Base-by-base conservation (phyloP, 1,140 invertebrate species). In the Pristionchus pacificus region DNA sequence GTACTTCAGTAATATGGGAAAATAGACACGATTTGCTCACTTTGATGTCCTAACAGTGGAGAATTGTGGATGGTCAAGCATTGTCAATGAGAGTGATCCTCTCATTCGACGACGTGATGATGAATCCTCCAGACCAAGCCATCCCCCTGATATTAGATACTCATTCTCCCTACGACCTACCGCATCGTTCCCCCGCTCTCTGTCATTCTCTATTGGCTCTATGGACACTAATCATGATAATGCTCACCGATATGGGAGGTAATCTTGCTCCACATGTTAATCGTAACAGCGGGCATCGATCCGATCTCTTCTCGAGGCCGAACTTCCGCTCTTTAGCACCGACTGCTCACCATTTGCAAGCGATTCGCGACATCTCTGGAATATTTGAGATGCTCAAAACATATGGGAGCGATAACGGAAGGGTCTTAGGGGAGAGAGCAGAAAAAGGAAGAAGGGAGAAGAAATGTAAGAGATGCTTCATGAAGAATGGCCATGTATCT, bases 61-160 rank as follows among this genome's bases (percentile, higher is more conserved):
- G 55, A 33, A 76, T 65, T 76, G 72, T 70, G 79, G 80, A 65
- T 84, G 81, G 69, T 82, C 82, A 25, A 82, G 76, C 29, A 76
- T 72, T 29, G 81, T 79, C n/a, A 82, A 69, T 31, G 80, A 82
- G 57, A 73, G 72, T 19, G 73, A 73, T 3, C 65, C 59, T 24
- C 71, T 55, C 71, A 73, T 76, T 28, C 80, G 77, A 32, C 80
- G 78, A 24, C 82, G 58, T 30, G 74, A 60, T 27, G 74, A 15
- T 33, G n/a, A n/a, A n/a, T 74, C 70, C 14, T 75, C 74, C 60
- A 72, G 31, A 6, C 71, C 74, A 1, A 75, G 29, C 74, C 74
- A 75, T 60, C 74, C 38, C 19, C 74, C 74, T 73, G 60, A 74
- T 74, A 67, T 28, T 3, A 69, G 30, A 24, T 25, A 55, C 6